These are phyloP conservation scores for Cryptoblepharus egeriae DNA, from an alignment of 2,797 vertebrate genomes.

Conservation along the genomic window DNA sequence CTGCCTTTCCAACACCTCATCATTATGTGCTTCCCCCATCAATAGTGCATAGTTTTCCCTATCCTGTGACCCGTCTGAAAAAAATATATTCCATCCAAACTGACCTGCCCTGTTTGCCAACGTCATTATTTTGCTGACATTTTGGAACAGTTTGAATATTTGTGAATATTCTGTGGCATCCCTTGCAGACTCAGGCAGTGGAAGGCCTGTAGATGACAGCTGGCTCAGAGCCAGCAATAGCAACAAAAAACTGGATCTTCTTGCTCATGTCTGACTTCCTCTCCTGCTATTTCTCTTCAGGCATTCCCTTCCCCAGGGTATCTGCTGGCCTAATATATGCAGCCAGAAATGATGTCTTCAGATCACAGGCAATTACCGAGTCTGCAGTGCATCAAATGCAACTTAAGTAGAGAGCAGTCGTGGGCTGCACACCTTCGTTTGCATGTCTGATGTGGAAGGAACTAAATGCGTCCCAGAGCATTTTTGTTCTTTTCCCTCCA, in stretches of 20 bases:
- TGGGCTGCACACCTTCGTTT: background rate
- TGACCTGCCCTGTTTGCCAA: background rate
- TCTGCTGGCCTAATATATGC: background rate
- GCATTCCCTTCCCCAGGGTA: background rate
- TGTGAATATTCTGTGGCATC: background rate
- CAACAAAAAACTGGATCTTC: background rate
- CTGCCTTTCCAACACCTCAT: background rate
- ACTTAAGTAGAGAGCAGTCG: background rate
- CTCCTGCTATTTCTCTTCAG: background rate
- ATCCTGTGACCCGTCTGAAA: background rate
- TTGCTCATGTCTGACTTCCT: background rate
- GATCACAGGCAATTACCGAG: background rate
- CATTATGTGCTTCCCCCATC: background rate
- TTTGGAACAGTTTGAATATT: background rate
- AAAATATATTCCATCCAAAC: background rate
- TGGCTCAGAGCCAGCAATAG: background rate
- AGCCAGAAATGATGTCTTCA: background rate
- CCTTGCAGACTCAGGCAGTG: background rate
- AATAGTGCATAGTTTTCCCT: too few relatives aligned
- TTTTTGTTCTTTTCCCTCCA: background rate
- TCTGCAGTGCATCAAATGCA: background rate
- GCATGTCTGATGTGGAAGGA: background rate
- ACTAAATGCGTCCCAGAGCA: background rate
- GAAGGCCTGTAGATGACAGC: background rate
- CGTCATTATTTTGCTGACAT: background rate